Evolutionary conservation across 2,797 vertebrate species (phyloP), one percentile per base, ranked within the genome.

Genomic region (Chloroceryle amazona): DNA sequence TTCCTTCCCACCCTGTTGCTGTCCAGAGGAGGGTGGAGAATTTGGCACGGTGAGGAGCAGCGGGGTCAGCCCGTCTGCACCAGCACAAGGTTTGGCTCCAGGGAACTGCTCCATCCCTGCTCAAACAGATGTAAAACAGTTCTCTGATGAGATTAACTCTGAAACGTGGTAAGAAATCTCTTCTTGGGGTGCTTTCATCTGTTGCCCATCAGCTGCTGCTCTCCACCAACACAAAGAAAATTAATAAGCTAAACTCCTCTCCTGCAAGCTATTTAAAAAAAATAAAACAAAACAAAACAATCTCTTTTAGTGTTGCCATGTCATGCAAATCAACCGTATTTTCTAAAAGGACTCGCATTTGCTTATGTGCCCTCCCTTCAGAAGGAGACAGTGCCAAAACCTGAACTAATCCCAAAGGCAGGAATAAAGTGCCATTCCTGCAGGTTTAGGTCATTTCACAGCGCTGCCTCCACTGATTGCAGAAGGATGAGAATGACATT

Each of bases 201-300:
- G 74, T 68, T 91, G 81, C 71, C 94, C 67, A 13, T 92, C 91
- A 93, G 78, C 86, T 94, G 89, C 51, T 92, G 8, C 61, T 78
- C 73, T 83, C 33, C 66, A 72, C n/a, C 87, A 81, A 35, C 71
- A 62, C n/a, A 66, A 55, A 63, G 71, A 13, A 75, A 87, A 79
- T 33, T 21, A 83, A 84, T 72, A 66, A 72, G 78, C 37, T 73
- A 8, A 79, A 62, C 75, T 87, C n/a, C 2, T 83, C 51, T 90
- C 70, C 78, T 89, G 42, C 58, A 82, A 92, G 42, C n/a, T 21
- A 5, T 67, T 81, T 37, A 37, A 60, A 60, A 60, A 1, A 41
- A 13, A 14, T 13, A 14, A 41, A 41, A 5, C 14, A 41, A 41
- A 41, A 14, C 41, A 41, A 41, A 41, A 41, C 41, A 23, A 3